Base-by-base conservation (phyloP, 2,797 vertebrate genomes). In the Pseudomugil tenellus region DNA sequence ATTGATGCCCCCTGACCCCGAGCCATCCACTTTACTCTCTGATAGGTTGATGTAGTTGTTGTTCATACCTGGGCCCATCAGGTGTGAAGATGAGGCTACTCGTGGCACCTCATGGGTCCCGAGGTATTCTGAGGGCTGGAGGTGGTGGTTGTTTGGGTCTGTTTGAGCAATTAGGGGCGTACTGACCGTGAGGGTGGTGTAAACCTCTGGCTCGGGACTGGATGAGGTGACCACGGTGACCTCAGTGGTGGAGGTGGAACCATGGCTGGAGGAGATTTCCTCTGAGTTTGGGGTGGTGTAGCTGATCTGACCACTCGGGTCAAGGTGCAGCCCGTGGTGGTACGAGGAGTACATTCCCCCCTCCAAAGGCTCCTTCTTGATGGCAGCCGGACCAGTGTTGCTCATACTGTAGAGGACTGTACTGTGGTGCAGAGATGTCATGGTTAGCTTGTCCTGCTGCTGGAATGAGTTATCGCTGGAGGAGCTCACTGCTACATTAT, bases 281-380 rank as follows among this genome's bases (percentile, higher is more conserved):
- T 84, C 84, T 16, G 95, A 91, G 85, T 84, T 91, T 65, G 96
- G 93, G 74, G 95, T 89, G n/a, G 96, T 92, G 81, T 97, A 98
- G 66, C 94, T 96, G 77, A 98, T 88, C 87, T 96, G 97, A 1
- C 93, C 76, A 29, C 89, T 95, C 85, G 96, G 93, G 87, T 96
- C 94, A 88, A 98, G 89, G 64, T 97, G 94, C 90, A 98, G 95
- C 81, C 96, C 88, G 74, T 88, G 85, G 74, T 93, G 92, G 79
- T 92, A 97, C 75, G 95, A 96, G 92, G 80, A 95, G 93, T 86
- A 98, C 82, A 91, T 79, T 37, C 94, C 95, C 58, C 95, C 95
- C 76, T 99, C 97, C 92, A 96, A 88, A 66, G 95, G 96, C 88
- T 99, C 98, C 86, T 99, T 98, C 89, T 99, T 99, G 88, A 98